Conservation (phyloP, 2,888 invertebrate species). For the Tiliacea citrago region DNA sequence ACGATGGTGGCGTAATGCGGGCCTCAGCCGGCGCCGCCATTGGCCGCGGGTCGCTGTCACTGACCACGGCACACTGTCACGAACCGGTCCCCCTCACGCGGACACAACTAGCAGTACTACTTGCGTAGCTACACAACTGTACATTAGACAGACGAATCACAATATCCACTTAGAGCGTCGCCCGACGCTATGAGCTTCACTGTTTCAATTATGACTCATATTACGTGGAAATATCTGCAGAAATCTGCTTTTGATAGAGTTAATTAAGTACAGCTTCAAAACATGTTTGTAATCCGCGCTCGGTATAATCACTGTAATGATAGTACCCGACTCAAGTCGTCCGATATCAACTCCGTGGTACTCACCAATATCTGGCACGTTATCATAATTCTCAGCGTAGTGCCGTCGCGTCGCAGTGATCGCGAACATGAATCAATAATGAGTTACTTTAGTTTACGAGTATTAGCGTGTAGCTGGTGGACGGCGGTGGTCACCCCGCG, state of each 20-base stretch:
- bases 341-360: neutral
- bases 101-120: slow-evolving; percentile 7
- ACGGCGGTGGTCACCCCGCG: slow-evolving; percentile 35
- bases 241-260: neutral
- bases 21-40: slow-evolving; percentile 45
- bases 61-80: slow-evolving; percentile 48
- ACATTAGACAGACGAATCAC: neutral
- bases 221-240: slow-evolving; percentile 5
- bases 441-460: slow-evolving; percentile 36
- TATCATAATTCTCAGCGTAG: slow-evolving; percentile 26
- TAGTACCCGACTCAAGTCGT: neutral
- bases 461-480: slow-evolving; percentile 5
- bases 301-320: neutral
- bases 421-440: slow-evolving; percentile 46
- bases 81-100: slow-evolving; percentile 56
- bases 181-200: neutral
- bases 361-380: neutral
- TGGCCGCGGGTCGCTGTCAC: slow-evolving; percentile 51
- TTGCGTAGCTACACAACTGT: slow-evolving; percentile 22
- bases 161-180: neutral
- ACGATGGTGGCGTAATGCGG: slow-evolving; percentile 44
- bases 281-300: neutral
- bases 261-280: slow-evolving; percentile 7
- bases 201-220: neutral
- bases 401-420: slow-evolving; percentile 1